A percentile compares a stretch with the other conserved stretches of the same genome.
Evolutionary conservation across 2,113 vertebrate genomes (phyloP).

Genomic region (Capreolus pygargus): DNA sequence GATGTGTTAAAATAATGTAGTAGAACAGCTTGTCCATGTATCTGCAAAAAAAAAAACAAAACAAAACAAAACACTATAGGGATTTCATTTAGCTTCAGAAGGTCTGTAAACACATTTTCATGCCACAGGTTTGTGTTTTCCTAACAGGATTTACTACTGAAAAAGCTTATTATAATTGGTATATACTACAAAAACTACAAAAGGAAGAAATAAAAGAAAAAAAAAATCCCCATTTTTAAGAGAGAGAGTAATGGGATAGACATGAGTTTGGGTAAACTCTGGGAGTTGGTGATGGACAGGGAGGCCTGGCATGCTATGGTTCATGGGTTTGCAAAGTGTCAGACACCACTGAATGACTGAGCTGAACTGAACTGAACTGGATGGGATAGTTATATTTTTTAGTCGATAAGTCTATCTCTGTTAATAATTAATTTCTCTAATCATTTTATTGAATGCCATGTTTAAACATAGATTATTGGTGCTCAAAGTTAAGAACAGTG

Average conservation of each 20-base stretch:
- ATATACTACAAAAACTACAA: neutral
- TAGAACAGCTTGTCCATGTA: neutral
- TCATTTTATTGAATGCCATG: constrained; percentile 7
- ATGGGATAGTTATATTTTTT: neutral
- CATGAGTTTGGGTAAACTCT: neutral
- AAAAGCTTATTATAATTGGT: neutral
- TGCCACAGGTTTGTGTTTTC: neutral
- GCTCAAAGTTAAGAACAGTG: constrained; percentile 1
- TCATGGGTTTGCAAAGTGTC: neutral
- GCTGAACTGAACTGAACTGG: neutral
- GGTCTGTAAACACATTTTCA: neutral
- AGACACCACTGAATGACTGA: neutral
- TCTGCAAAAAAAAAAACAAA: neutral
- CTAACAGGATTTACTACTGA: neutral
- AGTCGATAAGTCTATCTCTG: neutral
- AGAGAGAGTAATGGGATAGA: neutral
- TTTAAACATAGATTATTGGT: neutral
- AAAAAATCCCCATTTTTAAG: neutral
- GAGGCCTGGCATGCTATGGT: neutral
- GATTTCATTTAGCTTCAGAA: neutral
- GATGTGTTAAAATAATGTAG: neutral
- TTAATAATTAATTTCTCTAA: constrained; percentile 44
- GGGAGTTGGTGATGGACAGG: neutral
- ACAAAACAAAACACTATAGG: neutral
- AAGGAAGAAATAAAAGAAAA: neutral